phyloP scores from a whole-genome alignment of 2,888 invertebrate species.

The Protophormia terraenovae region DNA sequence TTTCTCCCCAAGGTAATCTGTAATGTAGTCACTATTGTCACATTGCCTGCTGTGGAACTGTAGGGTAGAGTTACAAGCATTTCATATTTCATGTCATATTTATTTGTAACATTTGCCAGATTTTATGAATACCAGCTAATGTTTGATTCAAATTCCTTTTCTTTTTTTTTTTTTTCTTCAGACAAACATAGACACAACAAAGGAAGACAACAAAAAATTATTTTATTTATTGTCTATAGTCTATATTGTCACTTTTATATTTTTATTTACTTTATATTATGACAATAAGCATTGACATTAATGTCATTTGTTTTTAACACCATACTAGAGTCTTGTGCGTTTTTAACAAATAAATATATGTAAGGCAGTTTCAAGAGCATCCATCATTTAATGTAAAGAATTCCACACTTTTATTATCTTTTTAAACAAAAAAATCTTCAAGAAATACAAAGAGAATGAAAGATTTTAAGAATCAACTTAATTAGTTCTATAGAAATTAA shows the following conservation, averaged over 20 bases:
- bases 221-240: slow-evolving; percentile 11
- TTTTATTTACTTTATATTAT: slow-evolving; percentile 23
- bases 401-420: slow-evolving; percentile 51
- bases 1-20: too few relatives aligned
- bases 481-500: background rate
- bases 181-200: background rate
- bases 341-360: background rate
- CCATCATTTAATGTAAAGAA: slow-evolving; percentile 32
- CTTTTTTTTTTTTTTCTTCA: background rate
- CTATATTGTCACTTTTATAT: background rate
- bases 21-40: too few relatives aligned
- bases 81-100: slow-evolving; percentile 13
- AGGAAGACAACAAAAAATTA: slow-evolving; percentile 3
- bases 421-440: background rate
- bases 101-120: slow-evolving; percentile 12
- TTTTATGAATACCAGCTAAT: slow-evolving; percentile 31
- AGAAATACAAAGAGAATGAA: background rate
- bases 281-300: slow-evolving; percentile 49
- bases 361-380: slow-evolving; percentile 41
- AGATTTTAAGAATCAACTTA: background rate
- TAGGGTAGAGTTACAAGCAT: too few relatives aligned
- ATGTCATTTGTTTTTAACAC: slow-evolving; percentile 20
- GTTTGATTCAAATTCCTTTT: background rate
- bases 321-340: background rate
- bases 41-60: too few relatives aligned